Conservation (phyloP, 2,797 vertebrate genomes). For the Cuculus canorus region DNA sequence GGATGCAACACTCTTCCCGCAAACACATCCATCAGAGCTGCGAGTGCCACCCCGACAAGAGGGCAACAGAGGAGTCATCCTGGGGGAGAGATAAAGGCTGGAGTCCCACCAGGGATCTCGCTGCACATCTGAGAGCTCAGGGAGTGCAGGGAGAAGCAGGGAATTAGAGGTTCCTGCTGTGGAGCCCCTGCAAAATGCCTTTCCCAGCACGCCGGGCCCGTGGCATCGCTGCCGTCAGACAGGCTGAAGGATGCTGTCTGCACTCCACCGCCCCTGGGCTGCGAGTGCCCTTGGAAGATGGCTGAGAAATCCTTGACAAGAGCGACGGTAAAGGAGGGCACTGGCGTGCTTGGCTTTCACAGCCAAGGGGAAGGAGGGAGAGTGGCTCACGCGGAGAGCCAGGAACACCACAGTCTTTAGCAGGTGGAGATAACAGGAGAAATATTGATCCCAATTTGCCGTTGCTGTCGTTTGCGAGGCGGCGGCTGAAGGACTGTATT, state of each 20-base stretch:
- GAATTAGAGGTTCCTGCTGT: neutral
- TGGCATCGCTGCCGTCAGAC: neutral
- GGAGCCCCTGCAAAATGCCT: neutral
- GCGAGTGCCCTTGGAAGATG: neutral
- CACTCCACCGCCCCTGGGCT: neutral
- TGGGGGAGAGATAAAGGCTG: neutral
- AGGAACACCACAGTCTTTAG: neutral
- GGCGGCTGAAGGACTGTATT: neutral
- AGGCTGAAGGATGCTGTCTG: neutral
- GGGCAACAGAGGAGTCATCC: neutral
- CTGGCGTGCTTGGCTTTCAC: neutral
- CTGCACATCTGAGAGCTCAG: accelerated
- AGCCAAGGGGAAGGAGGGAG: neutral
- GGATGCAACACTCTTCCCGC: neutral
- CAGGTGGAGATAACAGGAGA: neutral
- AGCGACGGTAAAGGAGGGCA: neutral
- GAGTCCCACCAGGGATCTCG: neutral
- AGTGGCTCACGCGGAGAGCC: neutral
- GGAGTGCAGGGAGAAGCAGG: neutral
- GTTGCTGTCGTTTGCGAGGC: neutral
- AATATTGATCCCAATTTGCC: neutral
- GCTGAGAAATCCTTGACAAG: neutral
- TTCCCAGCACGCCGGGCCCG: neutral
- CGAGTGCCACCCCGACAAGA: accelerated
- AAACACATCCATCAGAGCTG: neutral